Conservation (phyloP, 2,113 vertebrate genomes). For the Gila orcuttii region DNA sequence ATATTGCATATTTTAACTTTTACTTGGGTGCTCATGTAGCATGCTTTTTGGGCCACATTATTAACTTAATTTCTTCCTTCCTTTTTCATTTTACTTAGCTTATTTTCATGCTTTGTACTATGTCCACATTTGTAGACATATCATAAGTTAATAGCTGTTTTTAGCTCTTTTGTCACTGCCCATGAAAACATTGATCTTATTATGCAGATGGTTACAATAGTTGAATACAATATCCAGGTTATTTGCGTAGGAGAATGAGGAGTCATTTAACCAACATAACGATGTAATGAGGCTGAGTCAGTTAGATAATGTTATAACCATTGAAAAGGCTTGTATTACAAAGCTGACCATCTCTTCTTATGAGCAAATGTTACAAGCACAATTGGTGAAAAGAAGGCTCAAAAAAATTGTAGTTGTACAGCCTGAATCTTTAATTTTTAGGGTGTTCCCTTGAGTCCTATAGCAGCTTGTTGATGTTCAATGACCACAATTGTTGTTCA, state of each 20-base stretch:
- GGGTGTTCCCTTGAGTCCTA: background rate
- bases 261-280: conserved; percentile 9
- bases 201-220: conserved; percentile 17
- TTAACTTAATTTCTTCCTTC: conserved; percentile 8
- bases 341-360: background rate
- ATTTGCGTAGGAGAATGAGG: background rate
- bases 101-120: background rate
- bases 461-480: background rate
- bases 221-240: background rate
- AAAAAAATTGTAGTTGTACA: background rate
- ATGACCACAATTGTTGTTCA: background rate
- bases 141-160: background rate
- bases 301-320: conserved; percentile 17
- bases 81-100: conserved; percentile 8
- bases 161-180: background rate
- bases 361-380: background rate
- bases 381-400: background rate
- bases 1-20: background rate
- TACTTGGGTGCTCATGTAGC: background rate
- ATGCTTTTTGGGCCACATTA: background rate
- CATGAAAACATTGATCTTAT: conserved; percentile 30
- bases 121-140: background rate
- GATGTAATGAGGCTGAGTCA: conserved; percentile 13
- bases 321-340: background rate
- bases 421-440: background rate